A percentile compares a stretch with the other conserved stretches of the same genome.
These are phyloP conservation scores for Catagonus wagneri DNA, from an alignment of 2,113 vertebrate species.

Conservation along the genomic window DNA sequence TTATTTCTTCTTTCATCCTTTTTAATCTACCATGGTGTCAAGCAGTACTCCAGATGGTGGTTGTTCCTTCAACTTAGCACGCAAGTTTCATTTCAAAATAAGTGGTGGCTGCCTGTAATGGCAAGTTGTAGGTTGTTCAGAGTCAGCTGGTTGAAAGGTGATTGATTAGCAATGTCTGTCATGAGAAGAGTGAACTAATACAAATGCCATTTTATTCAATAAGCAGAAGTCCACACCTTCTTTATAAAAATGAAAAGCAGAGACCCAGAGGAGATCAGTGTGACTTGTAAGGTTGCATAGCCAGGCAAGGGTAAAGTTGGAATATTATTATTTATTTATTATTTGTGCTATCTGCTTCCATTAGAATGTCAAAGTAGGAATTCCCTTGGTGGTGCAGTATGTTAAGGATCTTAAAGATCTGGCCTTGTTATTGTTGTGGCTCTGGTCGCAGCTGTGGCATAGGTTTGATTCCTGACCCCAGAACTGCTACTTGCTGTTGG, in stretches of 20 bases:
- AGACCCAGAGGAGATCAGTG: neutral
- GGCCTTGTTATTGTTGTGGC: no score
- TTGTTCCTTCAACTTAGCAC: neutral
- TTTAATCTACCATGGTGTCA: neutral
- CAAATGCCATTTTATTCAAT: neutral
- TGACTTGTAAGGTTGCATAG: neutral
- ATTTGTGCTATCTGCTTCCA: neutral
- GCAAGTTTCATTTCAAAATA: neutral
- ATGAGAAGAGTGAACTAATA: neutral
- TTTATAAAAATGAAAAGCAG: neutral
- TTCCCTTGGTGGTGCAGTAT: no score
- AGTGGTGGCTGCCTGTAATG: neutral
- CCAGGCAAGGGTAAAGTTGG: neutral
- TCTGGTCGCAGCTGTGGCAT: no score
- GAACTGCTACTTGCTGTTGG: no score
- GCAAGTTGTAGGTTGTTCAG: neutral
- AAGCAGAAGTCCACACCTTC: neutral
- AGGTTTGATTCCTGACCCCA: no score
- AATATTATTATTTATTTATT: neutral
- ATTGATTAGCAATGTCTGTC: neutral
- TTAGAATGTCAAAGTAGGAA: neutral
- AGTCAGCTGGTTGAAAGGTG: neutral
- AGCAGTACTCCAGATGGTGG: neutral
- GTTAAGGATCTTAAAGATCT: no score
- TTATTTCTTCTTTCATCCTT: neutral